Base-by-base conservation (phyloP, 2,888 invertebrate species). In the Apodemia mormo region DNA sequence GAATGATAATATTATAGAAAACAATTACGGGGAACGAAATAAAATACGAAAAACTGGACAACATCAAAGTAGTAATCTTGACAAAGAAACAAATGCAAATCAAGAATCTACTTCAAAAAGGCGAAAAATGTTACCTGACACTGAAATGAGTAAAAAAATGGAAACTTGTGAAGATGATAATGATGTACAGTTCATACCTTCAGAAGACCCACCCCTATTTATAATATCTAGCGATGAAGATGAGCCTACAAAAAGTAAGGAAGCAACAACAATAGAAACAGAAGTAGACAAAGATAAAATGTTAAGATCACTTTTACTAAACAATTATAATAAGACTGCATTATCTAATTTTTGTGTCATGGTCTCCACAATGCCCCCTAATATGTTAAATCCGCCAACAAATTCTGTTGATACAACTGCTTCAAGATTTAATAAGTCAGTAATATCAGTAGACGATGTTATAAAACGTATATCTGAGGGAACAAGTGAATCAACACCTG, bases 211-310 rank as follows among this genome's bases (percentile, higher is more conserved):
- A 7, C 61, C 33, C 12, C 29, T 61, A 14, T 30, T 30, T 61
- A 2, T 61, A 10, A 61, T 61, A 61, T 61, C 61, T 30, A 61
- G 61, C 30, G 61, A 61, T 14, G 61, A 61, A 33, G 61, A 61
- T 12, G 61, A 61, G 12, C 30, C 33, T 61, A 1, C 29, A 12
- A 30, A 61, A 12, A 29, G 30, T 1, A 29, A 58, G 2, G 45
- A 49, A 49, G n/a, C 49, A 49, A 12, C 49, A 0, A 14, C 12
- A 30, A 30, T 14, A 61, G 33, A 61, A 4, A 2, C 61, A 14
- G 12, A 7, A 33, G 33, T 10, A 33, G 10, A 33, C 5, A 49
- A 14, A 49, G 14, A 61, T 33, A 61, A 4, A 61, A 33, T 61
- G 30, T 61, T 61, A 30, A 61, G 33, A 30, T 61, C 33, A 61